phyloP scores from a whole-genome alignment of 2,797 vertebrate genomes.

The Varecia variegata region DNA sequence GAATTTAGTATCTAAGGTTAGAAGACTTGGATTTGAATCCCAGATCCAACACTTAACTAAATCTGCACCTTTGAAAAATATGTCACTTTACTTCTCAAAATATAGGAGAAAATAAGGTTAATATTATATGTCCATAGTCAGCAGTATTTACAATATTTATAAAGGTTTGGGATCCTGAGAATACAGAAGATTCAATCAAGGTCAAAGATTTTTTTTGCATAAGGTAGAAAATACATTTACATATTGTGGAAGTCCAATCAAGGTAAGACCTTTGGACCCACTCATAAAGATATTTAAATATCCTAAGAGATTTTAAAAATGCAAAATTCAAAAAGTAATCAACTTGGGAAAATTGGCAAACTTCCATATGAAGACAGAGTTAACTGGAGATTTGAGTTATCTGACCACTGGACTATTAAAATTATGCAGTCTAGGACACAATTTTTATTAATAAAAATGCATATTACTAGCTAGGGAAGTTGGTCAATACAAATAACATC shows the following conservation, averaged over 20 bases:
- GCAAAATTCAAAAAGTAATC: not conserved
- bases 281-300: not conserved
- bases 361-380: not conserved
- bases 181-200: not conserved
- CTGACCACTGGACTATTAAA: not conserved
- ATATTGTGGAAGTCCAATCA: not conserved
- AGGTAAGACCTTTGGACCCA: not conserved
- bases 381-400: not conserved
- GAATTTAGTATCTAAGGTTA: not conserved
- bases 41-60: not conserved
- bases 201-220: not conserved
- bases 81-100: not conserved
- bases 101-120: not conserved
- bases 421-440: not conserved
- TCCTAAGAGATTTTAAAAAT: not conserved
- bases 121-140: not conserved
- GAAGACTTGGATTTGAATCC: not conserved
- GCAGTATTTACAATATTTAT: not conserved
- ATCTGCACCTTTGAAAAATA: not conserved
- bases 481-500: not conserved
- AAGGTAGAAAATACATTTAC: not conserved
- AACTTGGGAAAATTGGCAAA: not conserved
- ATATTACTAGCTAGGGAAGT: not conserved
- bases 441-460: not conserved
- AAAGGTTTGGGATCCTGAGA: not conserved